Evolutionary conservation across 2,888 invertebrate genomes (phyloP).

Genomic region (Osedax fenrisi): DNA sequence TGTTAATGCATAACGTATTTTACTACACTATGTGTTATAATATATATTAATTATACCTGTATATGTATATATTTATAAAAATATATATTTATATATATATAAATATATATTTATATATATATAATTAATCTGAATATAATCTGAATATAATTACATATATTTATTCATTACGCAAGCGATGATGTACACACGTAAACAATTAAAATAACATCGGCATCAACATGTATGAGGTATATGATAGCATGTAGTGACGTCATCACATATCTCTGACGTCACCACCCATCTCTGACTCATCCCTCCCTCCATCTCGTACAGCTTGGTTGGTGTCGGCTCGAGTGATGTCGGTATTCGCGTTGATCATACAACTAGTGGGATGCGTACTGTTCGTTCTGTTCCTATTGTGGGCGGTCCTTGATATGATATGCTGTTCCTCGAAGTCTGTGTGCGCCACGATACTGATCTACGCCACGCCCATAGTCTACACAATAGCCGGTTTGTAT

Average conservation of each 20-base stretch:
- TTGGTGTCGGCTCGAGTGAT: constrained; percentile 34
- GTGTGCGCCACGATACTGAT: constrained; percentile 35
- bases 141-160: constrained; percentile 12
- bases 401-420: constrained; percentile 35
- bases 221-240: too few relatives aligned
- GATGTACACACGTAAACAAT: too few relatives aligned
- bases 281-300: not conserved
- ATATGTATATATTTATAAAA: constrained; percentile 3
- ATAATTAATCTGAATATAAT: not conserved
- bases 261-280: too few relatives aligned
- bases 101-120: constrained; percentile 12
- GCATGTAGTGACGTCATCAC: too few relatives aligned
- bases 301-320: constrained; percentile 33
- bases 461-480: constrained; percentile 37
- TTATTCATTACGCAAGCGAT: not conserved
- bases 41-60: not conserved
- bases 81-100: constrained; percentile 23
- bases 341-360: constrained; percentile 35
- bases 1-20: too few relatives aligned
- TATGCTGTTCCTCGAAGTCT: constrained; percentile 30
- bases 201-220: too few relatives aligned
- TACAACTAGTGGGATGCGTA: constrained; percentile 34
- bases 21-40: too few relatives aligned
- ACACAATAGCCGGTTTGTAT: constrained; percentile 35
- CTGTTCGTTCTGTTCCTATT: constrained; percentile 35